phyloP scores from a whole-genome alignment of 2,797 vertebrate genomes.

The Chaunax sp. region DNA sequence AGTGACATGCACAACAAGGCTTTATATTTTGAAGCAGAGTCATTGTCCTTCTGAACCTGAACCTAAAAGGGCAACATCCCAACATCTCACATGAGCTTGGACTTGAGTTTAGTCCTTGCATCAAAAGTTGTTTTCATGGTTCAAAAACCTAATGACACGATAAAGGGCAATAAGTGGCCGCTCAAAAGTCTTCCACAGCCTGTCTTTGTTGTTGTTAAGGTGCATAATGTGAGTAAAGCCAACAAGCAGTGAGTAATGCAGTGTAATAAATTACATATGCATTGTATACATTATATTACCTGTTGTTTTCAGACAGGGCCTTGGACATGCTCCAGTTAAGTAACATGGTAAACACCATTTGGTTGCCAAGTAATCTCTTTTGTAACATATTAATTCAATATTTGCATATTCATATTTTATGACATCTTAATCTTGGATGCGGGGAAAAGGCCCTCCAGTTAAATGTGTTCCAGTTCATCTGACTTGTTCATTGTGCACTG shows the following conservation, averaged over 20 bases:
- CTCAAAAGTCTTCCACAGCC: background rate
- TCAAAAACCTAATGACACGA: background rate
- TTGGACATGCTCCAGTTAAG: conserved; percentile 2
- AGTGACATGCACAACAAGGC: too few relatives aligned
- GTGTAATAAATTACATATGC: conserved; percentile 9
- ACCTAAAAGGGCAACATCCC: background rate
- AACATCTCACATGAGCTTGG: background rate
- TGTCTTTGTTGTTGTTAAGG: background rate
- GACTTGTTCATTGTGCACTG: conserved; percentile 40
- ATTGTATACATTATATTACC: background rate
- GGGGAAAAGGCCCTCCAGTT: conserved; percentile 52
- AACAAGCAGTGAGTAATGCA: conserved; percentile 7
- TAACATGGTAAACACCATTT: conserved; percentile 11
- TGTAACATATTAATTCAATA: conserved; percentile 46
- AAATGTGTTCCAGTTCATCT: conserved; percentile 60
- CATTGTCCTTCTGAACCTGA: background rate
- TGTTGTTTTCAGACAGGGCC: conserved; percentile 12
- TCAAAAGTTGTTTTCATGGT: background rate
- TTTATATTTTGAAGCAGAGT: background rate
- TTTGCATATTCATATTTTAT: conserved; percentile 61
- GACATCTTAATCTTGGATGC: conserved; percentile 34
- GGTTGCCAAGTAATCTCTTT: conserved; percentile 34
- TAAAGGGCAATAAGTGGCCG: background rate
- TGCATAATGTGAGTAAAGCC: background rate
- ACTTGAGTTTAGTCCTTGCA: background rate